These are phyloP conservation scores for Lethenteron camtschaticum DNA, from an alignment of 2,113 vertebrate species.

Conservation along the genomic window DNA sequence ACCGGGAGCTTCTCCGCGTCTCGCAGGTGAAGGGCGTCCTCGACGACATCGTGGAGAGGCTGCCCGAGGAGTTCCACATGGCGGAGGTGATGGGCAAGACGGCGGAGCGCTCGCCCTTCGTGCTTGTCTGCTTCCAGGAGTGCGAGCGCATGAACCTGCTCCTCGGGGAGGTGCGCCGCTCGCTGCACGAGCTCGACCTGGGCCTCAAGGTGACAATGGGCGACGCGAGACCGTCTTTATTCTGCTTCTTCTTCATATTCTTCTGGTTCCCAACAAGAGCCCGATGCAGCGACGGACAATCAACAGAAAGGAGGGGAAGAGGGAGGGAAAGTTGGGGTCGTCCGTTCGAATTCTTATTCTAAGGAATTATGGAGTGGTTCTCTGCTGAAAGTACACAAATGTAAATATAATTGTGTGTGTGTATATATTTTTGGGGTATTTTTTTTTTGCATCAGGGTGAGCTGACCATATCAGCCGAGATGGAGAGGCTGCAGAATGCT, in stretches of 20 bases:
- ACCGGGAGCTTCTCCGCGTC: too few species aligned
- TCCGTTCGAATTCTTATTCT: too few species aligned
- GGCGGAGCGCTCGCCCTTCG: conserved; percentile 55
- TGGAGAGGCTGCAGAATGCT: conserved; percentile 58
- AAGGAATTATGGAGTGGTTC: too few species aligned
- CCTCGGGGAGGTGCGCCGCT: conserved; percentile 39
- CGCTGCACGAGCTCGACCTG: conserved; percentile 43
- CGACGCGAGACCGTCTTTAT: too few species aligned
- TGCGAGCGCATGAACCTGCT: conserved; percentile 75
- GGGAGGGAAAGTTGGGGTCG: too few species aligned
- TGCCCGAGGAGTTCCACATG: conserved; percentile 62
- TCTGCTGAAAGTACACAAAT: too few species aligned
- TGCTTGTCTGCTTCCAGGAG: conserved; percentile 67
- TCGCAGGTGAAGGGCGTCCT: conserved; percentile 43
- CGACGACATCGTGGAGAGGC: conserved; percentile 57
- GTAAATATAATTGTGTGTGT: too few species aligned
- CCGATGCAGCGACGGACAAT: too few species aligned
- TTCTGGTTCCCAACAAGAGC: too few species aligned
- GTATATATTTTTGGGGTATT: too few species aligned
- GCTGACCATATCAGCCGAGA: conserved; percentile 63
- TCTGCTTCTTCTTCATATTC: too few species aligned
- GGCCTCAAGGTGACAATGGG: conserved; percentile 43
- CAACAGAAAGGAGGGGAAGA: too few species aligned
- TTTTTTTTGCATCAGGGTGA: conserved; percentile 36
- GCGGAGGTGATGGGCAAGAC: conserved; percentile 41